Evolutionary conservation across 2,113 vertebrate species (phyloP).

Genomic region (Illadopsis cleaveri): DNA sequence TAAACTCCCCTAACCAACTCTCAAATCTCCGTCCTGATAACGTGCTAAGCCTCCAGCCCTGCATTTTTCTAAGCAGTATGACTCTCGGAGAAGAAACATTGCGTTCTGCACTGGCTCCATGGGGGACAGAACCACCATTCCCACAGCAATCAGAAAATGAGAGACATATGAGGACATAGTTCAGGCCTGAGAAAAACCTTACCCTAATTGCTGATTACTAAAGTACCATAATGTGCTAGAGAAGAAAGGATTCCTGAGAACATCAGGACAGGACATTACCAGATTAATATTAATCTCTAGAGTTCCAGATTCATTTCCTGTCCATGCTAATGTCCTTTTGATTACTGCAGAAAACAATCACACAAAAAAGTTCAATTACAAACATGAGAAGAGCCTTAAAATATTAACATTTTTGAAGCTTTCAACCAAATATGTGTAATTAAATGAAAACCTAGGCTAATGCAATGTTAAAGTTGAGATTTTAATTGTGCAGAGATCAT

Average conservation of each 20-base stretch:
- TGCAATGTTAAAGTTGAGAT: slow-evolving; percentile 63
- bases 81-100: neutral
- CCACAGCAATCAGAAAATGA: slow-evolving; percentile 61
- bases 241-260: slow-evolving; percentile 70
- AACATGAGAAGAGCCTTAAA: slow-evolving; percentile 76
- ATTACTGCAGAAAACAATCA: slow-evolving; percentile 76
- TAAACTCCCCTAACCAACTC: neutral
- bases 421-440: slow-evolving; percentile 74
- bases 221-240: slow-evolving; percentile 62
- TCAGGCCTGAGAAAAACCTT: slow-evolving; percentile 61
- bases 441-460: slow-evolving; percentile 72
- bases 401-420: slow-evolving; percentile 77
- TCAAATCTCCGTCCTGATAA: neutral
- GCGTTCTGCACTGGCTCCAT: slow-evolving; percentile 45
- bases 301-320: slow-evolving; percentile 79
- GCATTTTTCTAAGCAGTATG: neutral
- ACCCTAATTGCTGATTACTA: slow-evolving; percentile 66
- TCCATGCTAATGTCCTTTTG: slow-evolving; percentile 76
- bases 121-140: slow-evolving; percentile 41
- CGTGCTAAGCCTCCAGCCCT: neutral
- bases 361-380: slow-evolving; percentile 71
- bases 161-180: slow-evolving; percentile 54
- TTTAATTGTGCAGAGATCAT: slow-evolving; percentile 62
- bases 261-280: slow-evolving; percentile 74
- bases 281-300: slow-evolving; percentile 81